Evolutionary conservation across 2,888 invertebrate genomes (phyloP), one percentile per base, ranked within the genome.

Genomic region (Lysandra coridon): DNA sequence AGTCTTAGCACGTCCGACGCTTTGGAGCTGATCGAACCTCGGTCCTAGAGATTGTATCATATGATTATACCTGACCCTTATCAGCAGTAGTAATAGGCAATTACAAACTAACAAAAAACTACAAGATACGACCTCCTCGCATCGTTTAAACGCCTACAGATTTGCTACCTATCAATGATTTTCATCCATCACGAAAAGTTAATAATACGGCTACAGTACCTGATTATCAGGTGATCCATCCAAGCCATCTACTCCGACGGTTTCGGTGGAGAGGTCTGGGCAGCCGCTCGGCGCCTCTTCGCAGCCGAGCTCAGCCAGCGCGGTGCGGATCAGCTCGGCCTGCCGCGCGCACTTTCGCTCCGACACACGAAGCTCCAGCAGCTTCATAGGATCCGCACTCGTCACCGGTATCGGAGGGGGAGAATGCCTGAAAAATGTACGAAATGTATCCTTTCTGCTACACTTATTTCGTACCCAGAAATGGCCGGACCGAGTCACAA

Each of bases 231-330:
- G 78, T 1, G 78, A 33, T 37, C 75, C 60, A n/a, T 78, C 96
- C 7, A 94, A 86, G 92, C 96, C 90, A 91, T 96, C 93, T 85
- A 96, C 94, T 80, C 96, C 91, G 83, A 96, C 89, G 1, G 97
- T 95, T 91, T 98, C 98, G 12, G 96, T 95, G 86, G 97, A 97
- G n/a, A 98, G 94, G 90, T 98, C 98, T 14, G 96, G 96, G 88
- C 97, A 98, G 78, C 97, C 98, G 7, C 97, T 97, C 23, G 98
- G 98, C 80, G 97, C 95, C 92, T 98, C 98, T 90, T 98, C 98
- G 88, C 98, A 98, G 80, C 98, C 98, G 49, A 98, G 95, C 90
- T 98, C 98, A 80, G 97, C 97, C 80, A 98, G 91, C n/a, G 98
- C 98, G 75, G 96, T 96, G 85, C 97, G 96, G 83, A 98, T 98